These are phyloP conservation scores for Pachyuromys duprasi DNA, from an alignment of 2,797 vertebrate species.

Conservation along the genomic window DNA sequence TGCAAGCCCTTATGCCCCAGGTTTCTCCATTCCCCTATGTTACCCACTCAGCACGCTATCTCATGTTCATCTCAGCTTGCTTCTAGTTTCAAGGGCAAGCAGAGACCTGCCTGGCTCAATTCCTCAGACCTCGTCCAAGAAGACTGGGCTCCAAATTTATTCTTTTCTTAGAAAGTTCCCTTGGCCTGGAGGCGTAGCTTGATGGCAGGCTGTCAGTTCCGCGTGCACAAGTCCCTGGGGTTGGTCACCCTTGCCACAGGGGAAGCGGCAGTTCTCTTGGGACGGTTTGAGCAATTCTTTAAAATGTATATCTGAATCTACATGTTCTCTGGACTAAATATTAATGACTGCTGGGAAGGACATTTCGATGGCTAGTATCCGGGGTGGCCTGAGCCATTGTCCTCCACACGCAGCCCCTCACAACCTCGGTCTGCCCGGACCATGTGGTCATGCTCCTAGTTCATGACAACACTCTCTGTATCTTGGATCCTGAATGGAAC, in stretches of 20 bases:
- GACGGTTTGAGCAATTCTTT: not conserved
- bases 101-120: not conserved
- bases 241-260: not conserved
- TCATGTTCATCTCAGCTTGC: not conserved
- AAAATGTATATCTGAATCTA: not conserved
- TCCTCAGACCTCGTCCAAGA: not conserved
- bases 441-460: not conserved
- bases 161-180: not conserved
- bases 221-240: not conserved
- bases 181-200: not conserved
- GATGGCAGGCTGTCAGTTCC: not conserved
- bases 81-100: not conserved
- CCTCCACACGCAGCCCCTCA: not conserved
- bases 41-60: not conserved
- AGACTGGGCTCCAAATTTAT: fast-evolving
- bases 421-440: not conserved
- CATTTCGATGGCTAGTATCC: not conserved
- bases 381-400: not conserved
- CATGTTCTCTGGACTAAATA: not conserved
- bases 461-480: not conserved
- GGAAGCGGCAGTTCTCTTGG: not conserved
- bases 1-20: fast-evolving
- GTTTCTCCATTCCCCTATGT: too few species aligned
- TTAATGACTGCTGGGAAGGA: not conserved
- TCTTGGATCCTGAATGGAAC: not conserved